Evolutionary conservation across 1,140 invertebrate genomes (phyloP), one percentile per base, ranked within the genome.

Genomic region (Dreissena polymorpha): DNA sequence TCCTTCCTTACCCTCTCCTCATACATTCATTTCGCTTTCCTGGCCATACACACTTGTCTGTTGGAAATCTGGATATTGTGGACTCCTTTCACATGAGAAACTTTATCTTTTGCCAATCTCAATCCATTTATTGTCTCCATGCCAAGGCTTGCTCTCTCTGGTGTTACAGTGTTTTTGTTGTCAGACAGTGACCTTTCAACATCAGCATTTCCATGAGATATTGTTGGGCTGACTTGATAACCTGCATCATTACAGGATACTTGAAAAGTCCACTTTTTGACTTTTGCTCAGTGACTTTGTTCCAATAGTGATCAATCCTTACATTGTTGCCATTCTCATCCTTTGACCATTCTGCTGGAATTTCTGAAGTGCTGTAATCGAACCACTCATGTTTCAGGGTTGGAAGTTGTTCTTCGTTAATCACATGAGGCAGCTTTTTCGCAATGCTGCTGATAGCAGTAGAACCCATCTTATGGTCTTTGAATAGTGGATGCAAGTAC

Each of bases 241-340:
- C 27, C 63, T 77, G 67, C 0, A 21, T n/a, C n/a, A 88, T 49
- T 27, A n/a, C 49, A 73, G 70, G 67, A 39, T 29, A 81, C 55
- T 81, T 81, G 2, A 70, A 77, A 23, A 57, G 86, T 64, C 71
- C 51, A 57, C 2, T 25, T n/a, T 50, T 53, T 25, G 53, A 60
- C 18, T 57, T 81, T 21, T 21, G 60, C 23, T 68, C 21, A 18
- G 84, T 67, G 8, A 86, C 73, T 10, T 81, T 49, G n/a, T 68
- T 78, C 84, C 80, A 87, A 69, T 81, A 85, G 55, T 85, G 63
- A 64, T 88, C 87, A 85, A 88, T 81, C 51, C 50, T 74, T 29
- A 21, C 39, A n/a, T 60, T 16, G 12, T 70, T 60, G 14, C 53
- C 73, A 18, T 77, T 49, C 68, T 75, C 39, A 68, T 57, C 10